Base-by-base conservation (phyloP, 2,797 vertebrate genomes). In the Valencia hispanica region DNA sequence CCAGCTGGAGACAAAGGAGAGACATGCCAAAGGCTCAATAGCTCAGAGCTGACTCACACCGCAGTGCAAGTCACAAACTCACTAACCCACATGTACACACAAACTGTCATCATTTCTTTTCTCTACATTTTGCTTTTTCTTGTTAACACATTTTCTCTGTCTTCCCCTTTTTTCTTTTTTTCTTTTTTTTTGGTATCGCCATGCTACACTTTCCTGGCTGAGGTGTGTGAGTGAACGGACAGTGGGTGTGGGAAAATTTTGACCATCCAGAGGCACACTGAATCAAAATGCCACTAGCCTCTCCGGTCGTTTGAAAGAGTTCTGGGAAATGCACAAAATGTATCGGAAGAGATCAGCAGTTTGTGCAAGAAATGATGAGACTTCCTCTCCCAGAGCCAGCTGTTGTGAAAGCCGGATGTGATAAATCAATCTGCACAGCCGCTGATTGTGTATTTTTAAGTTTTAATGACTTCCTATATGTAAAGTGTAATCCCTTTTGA, bases 1-100 rank as follows among this genome's bases (percentile, higher is more conserved):
- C 96, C 95, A 95, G 96, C 93, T 94, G 96, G 93, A 96, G 92
- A 95, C 92, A 93, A 95, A 94, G 84, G 89, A 92, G 85, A 88
- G 82, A 88, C 85, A 89, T 94, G 94, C 93, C 95, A 95, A 93
- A 91, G 94, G 91, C 92, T 91, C 92, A 94, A 95, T 96, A 94
- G 93, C 93, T 95, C 84, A 89, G 84, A 89, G 78, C 88, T 97
- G 96, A 96, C 94, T 97, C 96, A 96, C 93, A 89, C 82, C 25
- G 36, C 65, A 72, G 68, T 84, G 15, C 80, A 84, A 70, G 70
- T 84, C 80, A 61, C 30, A 5, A 61, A 61, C 57, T 32, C 57
- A 32, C 66, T 59, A 73, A 84, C 79, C 66, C 70, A 69, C 17
- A 20, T 63, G 59, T 68, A 27, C 73, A 73, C 71, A 76, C 66